Percentiles rank a stretch among this genome's conserved stretches.
Conservation (phyloP, 2,797 vertebrate genomes). For the Sciurus carolinensis region DNA sequence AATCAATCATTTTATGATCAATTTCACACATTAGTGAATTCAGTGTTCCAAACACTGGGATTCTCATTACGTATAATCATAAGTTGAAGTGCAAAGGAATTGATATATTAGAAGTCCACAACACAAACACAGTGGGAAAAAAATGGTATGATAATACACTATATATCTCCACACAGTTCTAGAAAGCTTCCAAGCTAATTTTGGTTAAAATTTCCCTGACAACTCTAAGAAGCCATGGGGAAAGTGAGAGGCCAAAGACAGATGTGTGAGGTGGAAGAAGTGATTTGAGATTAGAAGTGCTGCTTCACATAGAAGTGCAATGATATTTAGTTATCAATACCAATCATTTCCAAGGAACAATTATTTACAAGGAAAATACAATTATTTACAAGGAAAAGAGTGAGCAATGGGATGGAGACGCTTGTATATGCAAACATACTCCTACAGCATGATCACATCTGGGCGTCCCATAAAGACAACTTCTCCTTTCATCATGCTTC, state of each 20-base stretch:
- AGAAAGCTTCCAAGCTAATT: conserved; percentile 62
- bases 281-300: neutral
- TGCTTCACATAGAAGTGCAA: conserved; percentile 17
- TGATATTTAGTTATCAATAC: neutral
- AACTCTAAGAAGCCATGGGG: conserved; percentile 55
- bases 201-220: conserved; percentile 52
- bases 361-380: neutral
- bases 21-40: neutral
- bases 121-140: neutral
- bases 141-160: neutral
- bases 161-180: neutral
- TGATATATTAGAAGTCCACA: neutral
- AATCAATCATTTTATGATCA: neutral
- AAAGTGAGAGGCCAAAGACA: conserved; percentile 55
- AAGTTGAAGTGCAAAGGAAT: neutral
- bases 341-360: neutral
- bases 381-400: neutral
- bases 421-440: neutral
- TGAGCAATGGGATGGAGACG: neutral
- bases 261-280: conserved; percentile 15
- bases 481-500: neutral
- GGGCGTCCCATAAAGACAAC: neutral
- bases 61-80: neutral
- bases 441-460: accelerated
- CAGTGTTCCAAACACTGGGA: neutral